Evolutionary conservation across 2,797 vertebrate genomes (phyloP).

Genomic region (Bradypus variegatus): DNA sequence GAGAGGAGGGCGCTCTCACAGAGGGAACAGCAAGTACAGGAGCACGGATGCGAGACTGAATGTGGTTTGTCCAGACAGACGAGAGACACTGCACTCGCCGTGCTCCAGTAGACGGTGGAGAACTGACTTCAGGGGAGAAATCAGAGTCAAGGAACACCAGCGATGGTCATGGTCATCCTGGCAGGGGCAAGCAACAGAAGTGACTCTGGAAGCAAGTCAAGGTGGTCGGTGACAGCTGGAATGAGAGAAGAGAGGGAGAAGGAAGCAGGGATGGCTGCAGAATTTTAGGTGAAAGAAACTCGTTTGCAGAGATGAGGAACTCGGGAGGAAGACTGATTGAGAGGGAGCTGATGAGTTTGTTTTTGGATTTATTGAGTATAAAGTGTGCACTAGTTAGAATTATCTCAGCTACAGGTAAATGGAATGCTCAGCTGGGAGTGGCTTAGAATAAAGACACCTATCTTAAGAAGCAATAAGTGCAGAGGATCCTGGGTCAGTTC

Average conservation of each 20-base stretch:
- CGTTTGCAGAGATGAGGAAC: neutral
- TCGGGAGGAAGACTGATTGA: neutral
- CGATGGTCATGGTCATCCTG: neutral
- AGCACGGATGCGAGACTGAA: neutral
- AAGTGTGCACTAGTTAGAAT: neutral
- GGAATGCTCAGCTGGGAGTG: neutral
- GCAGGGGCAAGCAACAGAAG: neutral
- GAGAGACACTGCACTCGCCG: neutral
- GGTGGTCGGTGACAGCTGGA: neutral
- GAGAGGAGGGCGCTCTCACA: neutral
- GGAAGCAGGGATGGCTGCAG: neutral
- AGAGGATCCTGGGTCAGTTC: neutral
- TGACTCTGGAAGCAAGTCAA: neutral
- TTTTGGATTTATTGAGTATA: neutral
- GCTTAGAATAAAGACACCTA: neutral
- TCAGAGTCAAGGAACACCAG: neutral
- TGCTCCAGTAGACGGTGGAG: neutral
- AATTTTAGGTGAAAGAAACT: neutral
- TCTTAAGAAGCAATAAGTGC: neutral
- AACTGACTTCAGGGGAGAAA: neutral
- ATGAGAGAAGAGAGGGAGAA: neutral
- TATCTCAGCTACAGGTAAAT: neutral
- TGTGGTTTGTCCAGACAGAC: rapidly evolving
- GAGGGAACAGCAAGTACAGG: neutral
- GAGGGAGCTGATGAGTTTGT: neutral